Percentiles rank a stretch among this genome's conserved stretches.
phyloP scores from a whole-genome alignment of 2,113 vertebrate genomes.

The Dromaius novaehollandiae region DNA sequence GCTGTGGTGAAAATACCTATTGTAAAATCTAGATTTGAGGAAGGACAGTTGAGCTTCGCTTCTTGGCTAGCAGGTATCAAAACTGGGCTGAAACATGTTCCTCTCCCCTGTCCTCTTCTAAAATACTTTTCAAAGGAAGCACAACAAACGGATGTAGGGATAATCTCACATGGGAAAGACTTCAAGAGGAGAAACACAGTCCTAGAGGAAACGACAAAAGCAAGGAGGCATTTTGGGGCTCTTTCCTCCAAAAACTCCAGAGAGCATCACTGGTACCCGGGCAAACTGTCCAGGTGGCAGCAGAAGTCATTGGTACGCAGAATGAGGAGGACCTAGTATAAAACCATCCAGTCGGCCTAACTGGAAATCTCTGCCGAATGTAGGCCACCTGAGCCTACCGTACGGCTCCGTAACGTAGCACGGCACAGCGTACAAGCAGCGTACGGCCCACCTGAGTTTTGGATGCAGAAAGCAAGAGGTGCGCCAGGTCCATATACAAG shows the following conservation, averaged over 20 bases:
- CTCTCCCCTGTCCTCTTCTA: neutral
- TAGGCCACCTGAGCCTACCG: neutral
- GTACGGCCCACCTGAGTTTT: fast-evolving
- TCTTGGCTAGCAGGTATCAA: neutral
- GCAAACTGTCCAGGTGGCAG: neutral
- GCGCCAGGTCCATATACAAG: neutral
- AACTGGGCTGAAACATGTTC: neutral
- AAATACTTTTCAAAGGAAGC: neutral
- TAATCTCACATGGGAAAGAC: neutral
- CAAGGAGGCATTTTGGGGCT: neutral
- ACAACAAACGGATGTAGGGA: neutral
- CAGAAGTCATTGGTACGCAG: neutral
- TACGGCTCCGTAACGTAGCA: fast-evolving
- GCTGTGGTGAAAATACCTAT: neutral
- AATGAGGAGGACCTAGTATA: neutral
- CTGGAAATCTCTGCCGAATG: neutral
- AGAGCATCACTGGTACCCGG: neutral
- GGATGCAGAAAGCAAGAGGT: neutral
- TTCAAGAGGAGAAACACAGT: neutral
- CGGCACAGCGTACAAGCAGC: fast-evolving
- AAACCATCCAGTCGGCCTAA: neutral
- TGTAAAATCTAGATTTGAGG: neutral
- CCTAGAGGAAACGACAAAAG: neutral
- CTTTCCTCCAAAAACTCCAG: neutral
- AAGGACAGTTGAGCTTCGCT: neutral